A percentile compares a stretch with the other conserved stretches of the same genome.
These are phyloP conservation scores for Melanotus villosus DNA, from an alignment of 2,888 invertebrate genomes.

Conservation along the genomic window DNA sequence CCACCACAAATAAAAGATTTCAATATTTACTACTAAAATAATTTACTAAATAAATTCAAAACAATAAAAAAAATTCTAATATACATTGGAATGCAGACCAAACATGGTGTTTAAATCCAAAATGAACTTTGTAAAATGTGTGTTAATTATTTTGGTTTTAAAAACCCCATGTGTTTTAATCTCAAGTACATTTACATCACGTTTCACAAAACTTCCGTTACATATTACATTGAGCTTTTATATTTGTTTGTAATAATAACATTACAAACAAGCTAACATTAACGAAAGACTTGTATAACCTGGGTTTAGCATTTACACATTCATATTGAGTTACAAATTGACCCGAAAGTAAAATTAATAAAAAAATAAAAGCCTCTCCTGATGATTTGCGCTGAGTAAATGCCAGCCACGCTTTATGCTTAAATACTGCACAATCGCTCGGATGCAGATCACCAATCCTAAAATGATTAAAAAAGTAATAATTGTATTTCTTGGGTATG, in stretches of 20 bases:
- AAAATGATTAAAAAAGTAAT: slow-evolving; percentile 60
- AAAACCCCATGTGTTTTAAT: slow-evolving; percentile 2
- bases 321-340: slow-evolving; percentile 25
- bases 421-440: slow-evolving; percentile 89
- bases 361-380: slow-evolving; percentile 89
- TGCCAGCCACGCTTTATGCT: slow-evolving; percentile 93
- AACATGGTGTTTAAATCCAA: slow-evolving; percentile 6
- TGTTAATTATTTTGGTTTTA: slow-evolving; percentile 7
- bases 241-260: background rate
- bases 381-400: slow-evolving; percentile 86
- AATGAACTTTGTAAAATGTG: background rate
- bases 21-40: background rate
- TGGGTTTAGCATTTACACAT: slow-evolving; percentile 17
- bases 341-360: slow-evolving; percentile 72
- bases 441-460: slow-evolving; percentile 89
- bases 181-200: slow-evolving; percentile 31
- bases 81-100: background rate
- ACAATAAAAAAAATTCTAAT: background rate
- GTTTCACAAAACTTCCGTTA: slow-evolving; percentile 27
- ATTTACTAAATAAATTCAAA: slow-evolving; percentile 6
- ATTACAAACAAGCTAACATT: background rate
- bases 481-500: background rate
- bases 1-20: too few relatives aligned
- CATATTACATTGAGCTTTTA: slow-evolving; percentile 18
- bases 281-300: slow-evolving; percentile 22